phyloP scores from a whole-genome alignment of 1,140 invertebrate genomes.

The Leptonema lineaticorne region DNA sequence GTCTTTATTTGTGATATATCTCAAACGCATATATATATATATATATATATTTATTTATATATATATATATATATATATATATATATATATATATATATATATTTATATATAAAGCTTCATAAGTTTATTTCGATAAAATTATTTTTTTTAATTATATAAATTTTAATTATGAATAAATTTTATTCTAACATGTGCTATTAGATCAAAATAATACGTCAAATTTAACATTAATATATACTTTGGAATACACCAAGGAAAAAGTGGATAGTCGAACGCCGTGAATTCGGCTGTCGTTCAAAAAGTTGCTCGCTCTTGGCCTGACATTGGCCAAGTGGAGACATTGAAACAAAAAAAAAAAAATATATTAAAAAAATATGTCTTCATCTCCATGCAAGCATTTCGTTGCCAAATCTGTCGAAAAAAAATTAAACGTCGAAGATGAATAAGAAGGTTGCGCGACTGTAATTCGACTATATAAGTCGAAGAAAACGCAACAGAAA shows the following conservation, averaged over 20 bases:
- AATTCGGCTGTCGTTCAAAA: neutral
- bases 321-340: conserved; percentile 10
- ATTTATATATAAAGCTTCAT: neutral
- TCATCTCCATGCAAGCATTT: neutral
- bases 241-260: conserved; percentile 4
- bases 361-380: neutral
- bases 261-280: conserved; percentile 9
- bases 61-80: neutral
- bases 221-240: too few species aligned
- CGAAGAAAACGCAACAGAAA: neutral
- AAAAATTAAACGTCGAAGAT: neutral
- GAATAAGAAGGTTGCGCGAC: neutral
- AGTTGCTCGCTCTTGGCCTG: conserved; percentile 8
- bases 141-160: too few species aligned
- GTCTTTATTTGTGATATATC: neutral
- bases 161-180: neutral
- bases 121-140: too few species aligned
- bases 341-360: neutral
- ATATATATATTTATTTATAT: neutral
- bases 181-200: too few species aligned
- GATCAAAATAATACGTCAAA: too few species aligned
- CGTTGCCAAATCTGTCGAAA: conserved; percentile 18
- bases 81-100: neutral
- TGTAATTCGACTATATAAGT: conserved; percentile 1
- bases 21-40: neutral